Percentiles rank a stretch among this genome's conserved stretches.
Conservation (phyloP, 2,888 invertebrate species). For the Conchocele bisecta region DNA sequence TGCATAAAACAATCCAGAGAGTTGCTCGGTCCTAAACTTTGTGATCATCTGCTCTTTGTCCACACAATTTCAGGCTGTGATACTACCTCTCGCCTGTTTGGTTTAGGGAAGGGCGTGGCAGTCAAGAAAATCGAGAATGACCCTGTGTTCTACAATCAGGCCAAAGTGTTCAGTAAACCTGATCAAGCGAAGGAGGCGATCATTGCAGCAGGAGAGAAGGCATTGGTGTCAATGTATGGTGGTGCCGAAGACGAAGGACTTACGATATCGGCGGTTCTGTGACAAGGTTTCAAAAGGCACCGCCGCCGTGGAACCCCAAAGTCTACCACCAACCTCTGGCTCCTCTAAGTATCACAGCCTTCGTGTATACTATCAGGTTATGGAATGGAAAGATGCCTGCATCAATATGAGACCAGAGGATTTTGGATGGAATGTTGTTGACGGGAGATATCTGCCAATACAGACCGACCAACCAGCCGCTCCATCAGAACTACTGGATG, state of each 20-base stretch:
- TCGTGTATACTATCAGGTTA: constrained; percentile 54
- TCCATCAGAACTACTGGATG: too few relatives aligned
- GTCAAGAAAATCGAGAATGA: constrained; percentile 17
- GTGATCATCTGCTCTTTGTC: constrained; percentile 36
- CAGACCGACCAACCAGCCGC: too few relatives aligned
- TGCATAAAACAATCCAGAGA: constrained; percentile 31
- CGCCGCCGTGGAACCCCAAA: constrained; percentile 42
- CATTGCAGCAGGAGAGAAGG: constrained; percentile 40
- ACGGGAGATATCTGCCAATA: too few relatives aligned
- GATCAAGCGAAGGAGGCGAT: too few relatives aligned
- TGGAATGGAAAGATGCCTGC: too few relatives aligned
- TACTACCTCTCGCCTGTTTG: constrained; percentile 51
- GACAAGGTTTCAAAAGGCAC: constrained; percentile 1
- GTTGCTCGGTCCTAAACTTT: constrained; percentile 29
- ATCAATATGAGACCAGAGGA: too few relatives aligned
- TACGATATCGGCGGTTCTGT: constrained; percentile 23
- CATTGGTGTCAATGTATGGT: constrained; percentile 14
- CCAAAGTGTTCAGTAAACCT: too few relatives aligned
- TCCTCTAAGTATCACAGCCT: constrained; percentile 58
- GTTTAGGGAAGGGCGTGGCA: constrained; percentile 37
- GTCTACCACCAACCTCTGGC: constrained; percentile 61
- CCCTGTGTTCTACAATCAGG: not conserved
- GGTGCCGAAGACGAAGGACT: constrained; percentile 12
- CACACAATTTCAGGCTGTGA: constrained; percentile 61
- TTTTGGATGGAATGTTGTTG: too few relatives aligned